A percentile compares a stretch with the other conserved stretches of the same genome.
phyloP scores from a whole-genome alignment of 2,888 invertebrate species.

The Drosophila paracracens region DNA sequence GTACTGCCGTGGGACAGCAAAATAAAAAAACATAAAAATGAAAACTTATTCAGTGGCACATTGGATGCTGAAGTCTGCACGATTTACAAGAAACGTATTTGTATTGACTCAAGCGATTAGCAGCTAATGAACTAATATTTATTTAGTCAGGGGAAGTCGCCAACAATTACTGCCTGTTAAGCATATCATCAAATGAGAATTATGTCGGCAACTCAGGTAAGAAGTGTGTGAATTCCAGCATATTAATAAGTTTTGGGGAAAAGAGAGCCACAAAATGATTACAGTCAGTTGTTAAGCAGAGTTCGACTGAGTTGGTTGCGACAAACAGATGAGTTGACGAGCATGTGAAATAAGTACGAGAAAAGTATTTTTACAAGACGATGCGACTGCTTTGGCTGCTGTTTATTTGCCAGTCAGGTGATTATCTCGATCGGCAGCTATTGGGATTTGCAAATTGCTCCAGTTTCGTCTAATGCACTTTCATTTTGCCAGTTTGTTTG shows the following conservation, averaged over 20 bases:
- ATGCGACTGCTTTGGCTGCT: constrained; percentile 47
- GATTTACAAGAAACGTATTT: constrained; percentile 20
- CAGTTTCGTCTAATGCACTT: constrained; percentile 72
- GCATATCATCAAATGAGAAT: constrained; percentile 29
- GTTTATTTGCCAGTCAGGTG: constrained; percentile 66
- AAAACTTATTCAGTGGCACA: constrained; percentile 75
- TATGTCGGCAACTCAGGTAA: constrained; percentile 17
- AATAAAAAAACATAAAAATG: too few species aligned
- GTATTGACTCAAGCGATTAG: constrained; percentile 73
- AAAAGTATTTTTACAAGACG: constrained; percentile 7
- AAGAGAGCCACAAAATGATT: constrained; percentile 16
- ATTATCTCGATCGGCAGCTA: constrained; percentile 42
- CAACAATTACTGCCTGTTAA: constrained; percentile 64
- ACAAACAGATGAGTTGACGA: neutral
- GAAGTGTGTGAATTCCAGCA: constrained; percentile 58
- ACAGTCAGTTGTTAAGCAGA: constrained; percentile 33
- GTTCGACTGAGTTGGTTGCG: constrained; percentile 13
- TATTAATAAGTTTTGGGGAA: constrained; percentile 50
- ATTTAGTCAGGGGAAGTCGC: constrained; percentile 19
- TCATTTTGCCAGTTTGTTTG: constrained; percentile 71
- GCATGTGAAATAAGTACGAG: constrained; percentile 4
- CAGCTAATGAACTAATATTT: constrained; percentile 60
- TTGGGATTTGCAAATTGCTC: constrained; percentile 44
- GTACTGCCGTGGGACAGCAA: constrained; percentile 24
- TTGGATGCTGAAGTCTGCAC: constrained; percentile 12